phyloP scores from a whole-genome alignment of 2,888 invertebrate species.

The Mongoloraphidia duomilia region DNA sequence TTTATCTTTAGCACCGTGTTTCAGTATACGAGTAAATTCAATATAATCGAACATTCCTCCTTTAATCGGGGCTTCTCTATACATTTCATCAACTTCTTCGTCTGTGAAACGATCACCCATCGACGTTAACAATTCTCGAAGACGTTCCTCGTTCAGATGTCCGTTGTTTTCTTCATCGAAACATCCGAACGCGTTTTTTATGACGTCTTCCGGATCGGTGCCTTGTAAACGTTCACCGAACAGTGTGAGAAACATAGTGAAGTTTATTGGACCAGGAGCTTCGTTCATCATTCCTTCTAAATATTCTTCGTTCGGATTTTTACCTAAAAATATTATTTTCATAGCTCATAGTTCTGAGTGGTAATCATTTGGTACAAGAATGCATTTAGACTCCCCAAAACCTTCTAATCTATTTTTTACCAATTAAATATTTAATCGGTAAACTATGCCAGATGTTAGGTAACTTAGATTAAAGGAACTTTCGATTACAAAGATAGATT shows the following conservation, averaged over 20 bases:
- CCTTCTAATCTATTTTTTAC: no score
- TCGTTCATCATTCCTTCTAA: slow-evolving; percentile 98
- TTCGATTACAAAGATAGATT: no score
- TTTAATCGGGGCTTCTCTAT: slow-evolving; percentile 95
- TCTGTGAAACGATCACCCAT: slow-evolving; percentile 97
- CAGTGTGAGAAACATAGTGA: slow-evolving; percentile 97
- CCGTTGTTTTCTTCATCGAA: slow-evolving; percentile 96
- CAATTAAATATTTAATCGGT: no score
- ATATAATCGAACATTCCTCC: slow-evolving; percentile 90
- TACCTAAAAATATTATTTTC: slow-evolving; percentile 41
- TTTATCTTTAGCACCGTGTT: slow-evolving; percentile 98
- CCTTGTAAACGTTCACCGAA: slow-evolving; percentile 97
- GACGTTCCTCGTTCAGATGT: slow-evolving; percentile 81
- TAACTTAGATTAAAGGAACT: no score
- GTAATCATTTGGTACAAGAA: no score
- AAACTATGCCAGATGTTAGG: no score
- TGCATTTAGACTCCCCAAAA: no score
- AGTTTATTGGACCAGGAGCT: slow-evolving; percentile 97
- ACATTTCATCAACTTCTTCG: slow-evolving; percentile 98
- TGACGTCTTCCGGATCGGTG: slow-evolving; percentile 97
- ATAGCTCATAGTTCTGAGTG: not conserved
- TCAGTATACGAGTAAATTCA: slow-evolving; percentile 96
- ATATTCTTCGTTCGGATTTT: slow-evolving; percentile 91
- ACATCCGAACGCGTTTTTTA: slow-evolving; percentile 98
- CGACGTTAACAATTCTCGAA: slow-evolving; percentile 87